Percentiles rank a stretch among this genome's conserved stretches.
These are phyloP conservation scores for Anabacerthia variegaticeps DNA, from an alignment of 2,797 vertebrate genomes.

Conservation along the genomic window DNA sequence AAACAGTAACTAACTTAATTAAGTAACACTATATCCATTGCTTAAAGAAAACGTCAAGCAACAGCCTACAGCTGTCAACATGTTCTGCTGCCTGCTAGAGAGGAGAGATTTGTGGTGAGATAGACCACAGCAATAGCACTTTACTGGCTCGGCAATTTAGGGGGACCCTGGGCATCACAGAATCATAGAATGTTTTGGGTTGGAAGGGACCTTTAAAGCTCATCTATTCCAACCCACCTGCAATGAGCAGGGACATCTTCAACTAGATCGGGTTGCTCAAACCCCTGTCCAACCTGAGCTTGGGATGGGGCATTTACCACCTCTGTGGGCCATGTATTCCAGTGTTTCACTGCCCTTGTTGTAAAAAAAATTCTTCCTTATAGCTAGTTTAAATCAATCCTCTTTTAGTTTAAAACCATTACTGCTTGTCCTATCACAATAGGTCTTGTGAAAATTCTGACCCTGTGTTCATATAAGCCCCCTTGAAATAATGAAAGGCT, in stretches of 20 bases:
- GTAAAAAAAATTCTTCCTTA: not conserved
- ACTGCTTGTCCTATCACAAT: not conserved
- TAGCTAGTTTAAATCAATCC: not conserved
- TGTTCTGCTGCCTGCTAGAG: not conserved
- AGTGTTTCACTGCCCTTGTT: not conserved
- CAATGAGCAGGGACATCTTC: not conserved
- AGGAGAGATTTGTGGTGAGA: not conserved
- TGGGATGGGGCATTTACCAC: not conserved
- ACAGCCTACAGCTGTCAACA: not conserved
- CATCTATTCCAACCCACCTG: not conserved
- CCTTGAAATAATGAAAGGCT: not conserved
- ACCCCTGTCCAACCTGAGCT: not conserved
- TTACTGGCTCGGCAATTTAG: not conserved
- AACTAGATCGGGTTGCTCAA: not conserved
- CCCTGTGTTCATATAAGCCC: not conserved
- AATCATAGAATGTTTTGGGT: not conserved
- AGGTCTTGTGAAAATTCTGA: not conserved
- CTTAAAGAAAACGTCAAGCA: not conserved
- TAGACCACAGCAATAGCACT: not conserved
- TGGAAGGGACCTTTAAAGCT: not conserved
- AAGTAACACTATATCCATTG: not conserved
- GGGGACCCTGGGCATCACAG: accelerated
- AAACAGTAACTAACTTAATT: not conserved
- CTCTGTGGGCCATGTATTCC: not conserved
- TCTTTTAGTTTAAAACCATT: not conserved